These are phyloP conservation scores for Trypoxylus dichotomus DNA, from an alignment of 1,140 invertebrate genomes.

Conservation along the genomic window DNA sequence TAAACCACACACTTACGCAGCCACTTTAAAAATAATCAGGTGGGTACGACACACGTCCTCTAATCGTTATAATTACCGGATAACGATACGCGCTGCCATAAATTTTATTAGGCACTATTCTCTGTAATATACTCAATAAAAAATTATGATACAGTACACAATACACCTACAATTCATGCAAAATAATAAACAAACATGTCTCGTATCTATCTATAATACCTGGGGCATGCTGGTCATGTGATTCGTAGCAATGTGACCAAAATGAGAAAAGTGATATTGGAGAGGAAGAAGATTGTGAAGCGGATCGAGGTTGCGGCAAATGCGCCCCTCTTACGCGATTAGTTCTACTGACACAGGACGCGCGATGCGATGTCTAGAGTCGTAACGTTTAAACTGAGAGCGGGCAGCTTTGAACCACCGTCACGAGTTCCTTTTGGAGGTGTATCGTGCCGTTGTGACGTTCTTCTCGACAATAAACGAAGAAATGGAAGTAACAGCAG, in stretches of 20 bases:
- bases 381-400: constrained; percentile 16
- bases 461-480: constrained; percentile 1
- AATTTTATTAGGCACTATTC: background rate
- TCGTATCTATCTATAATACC: background rate
- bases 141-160: background rate
- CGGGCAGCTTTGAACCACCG: background rate
- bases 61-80: background rate
- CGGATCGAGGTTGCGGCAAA: background rate
- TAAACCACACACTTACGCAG: constrained; percentile 11
- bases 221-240: background rate
- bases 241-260: background rate
- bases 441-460: background rate
- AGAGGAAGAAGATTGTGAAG: background rate
- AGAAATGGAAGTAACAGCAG: constrained; percentile 2
- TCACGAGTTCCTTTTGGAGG: background rate
- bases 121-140: background rate
- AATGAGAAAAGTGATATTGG: background rate
- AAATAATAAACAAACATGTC: background rate
- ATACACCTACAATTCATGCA: background rate
- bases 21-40: constrained; percentile 19
- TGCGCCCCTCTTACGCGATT: constrained; percentile 11
- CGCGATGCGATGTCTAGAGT: background rate
- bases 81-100: background rate
- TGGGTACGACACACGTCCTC: background rate
- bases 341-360: background rate